phyloP scores from a whole-genome alignment of 2,888 invertebrate species.

The Chalcosyrphus nemorum region DNA sequence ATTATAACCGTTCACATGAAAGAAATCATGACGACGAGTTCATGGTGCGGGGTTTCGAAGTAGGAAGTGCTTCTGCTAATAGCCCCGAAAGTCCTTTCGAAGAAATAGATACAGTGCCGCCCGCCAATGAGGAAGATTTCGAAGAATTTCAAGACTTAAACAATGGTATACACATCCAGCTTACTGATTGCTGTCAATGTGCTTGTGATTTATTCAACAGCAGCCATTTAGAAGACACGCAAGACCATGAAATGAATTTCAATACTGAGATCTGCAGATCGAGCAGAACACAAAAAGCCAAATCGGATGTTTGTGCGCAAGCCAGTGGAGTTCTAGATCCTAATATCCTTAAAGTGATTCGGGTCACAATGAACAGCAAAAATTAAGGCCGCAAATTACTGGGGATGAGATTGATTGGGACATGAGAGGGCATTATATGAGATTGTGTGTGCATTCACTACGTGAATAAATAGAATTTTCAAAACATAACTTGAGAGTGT shows the following conservation, averaged over 20 bases:
- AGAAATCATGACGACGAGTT: constrained; percentile 26
- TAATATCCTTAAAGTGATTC: constrained; percentile 55
- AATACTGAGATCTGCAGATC: not conserved
- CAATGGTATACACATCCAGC: constrained; percentile 45
- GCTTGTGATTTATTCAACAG: constrained; percentile 62
- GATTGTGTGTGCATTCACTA: no score
- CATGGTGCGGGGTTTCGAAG: constrained; percentile 51
- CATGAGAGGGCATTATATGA: no score
- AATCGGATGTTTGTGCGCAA: not conserved
- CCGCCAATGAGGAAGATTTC: not conserved
- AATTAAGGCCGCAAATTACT: not conserved
- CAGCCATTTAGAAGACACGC: constrained; percentile 13
- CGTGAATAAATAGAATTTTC: no score
- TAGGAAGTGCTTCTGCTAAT: constrained; percentile 11
- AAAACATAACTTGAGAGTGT: no score
- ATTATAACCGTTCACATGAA: constrained; percentile 1
- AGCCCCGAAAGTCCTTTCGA: not conserved
- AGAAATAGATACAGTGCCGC: not conserved
- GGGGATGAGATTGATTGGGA: not conserved
- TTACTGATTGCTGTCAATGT: constrained; percentile 64
- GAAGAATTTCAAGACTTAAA: constrained; percentile 4
- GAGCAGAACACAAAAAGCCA: not conserved
- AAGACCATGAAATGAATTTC: constrained; percentile 15
- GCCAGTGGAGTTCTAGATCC: constrained; percentile 46
- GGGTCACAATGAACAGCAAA: constrained; percentile 54